Evolutionary conservation across 2,888 invertebrate species (phyloP).

Genomic region (Choreutis nemorana): DNA sequence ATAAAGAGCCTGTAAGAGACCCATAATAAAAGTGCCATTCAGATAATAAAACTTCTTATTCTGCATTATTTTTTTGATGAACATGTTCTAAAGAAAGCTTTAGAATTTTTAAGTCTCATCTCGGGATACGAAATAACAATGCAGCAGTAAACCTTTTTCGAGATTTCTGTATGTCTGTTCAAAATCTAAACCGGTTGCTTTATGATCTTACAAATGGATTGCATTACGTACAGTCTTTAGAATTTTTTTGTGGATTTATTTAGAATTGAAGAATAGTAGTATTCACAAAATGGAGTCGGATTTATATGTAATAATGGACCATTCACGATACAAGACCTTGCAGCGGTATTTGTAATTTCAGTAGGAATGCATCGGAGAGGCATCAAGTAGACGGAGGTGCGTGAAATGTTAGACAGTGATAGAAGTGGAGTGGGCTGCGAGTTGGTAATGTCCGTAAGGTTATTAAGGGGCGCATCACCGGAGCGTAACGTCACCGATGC

Average conservation of each 20-base stretch:
- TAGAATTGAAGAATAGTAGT: not conserved
- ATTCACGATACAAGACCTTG: not conserved
- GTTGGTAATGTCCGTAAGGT: conserved; percentile 1
- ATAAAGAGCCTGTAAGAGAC: too few species aligned
- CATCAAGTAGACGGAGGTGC: not conserved
- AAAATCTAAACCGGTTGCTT: conserved; percentile 37
- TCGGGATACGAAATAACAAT: conserved; percentile 16
- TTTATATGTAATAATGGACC: too few species aligned
- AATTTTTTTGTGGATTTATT: conserved; percentile 2
- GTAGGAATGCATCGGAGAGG: not conserved
- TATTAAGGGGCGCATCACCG: conserved; percentile 52
- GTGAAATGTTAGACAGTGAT: not conserved
- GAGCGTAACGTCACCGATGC: conserved; percentile 65
- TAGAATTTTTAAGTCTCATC: conserved; percentile 17
- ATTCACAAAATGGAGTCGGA: too few species aligned
- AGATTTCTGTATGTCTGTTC: conserved; percentile 19
- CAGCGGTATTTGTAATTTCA: not conserved
- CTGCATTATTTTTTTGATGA: conserved; percentile 17
- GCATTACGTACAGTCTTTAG: conserved; percentile 15
- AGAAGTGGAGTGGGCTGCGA: conserved; percentile 22
- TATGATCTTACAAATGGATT: conserved; percentile 25
- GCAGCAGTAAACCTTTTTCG: conserved; percentile 22
- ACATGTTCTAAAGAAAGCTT: conserved; percentile 13
- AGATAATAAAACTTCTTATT: conserved; percentile 15
- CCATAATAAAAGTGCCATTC: conserved; percentile 17